Evolutionary conservation across 2,113 vertebrate genomes (phyloP).

Genomic region (Sus scrofa): DNA sequence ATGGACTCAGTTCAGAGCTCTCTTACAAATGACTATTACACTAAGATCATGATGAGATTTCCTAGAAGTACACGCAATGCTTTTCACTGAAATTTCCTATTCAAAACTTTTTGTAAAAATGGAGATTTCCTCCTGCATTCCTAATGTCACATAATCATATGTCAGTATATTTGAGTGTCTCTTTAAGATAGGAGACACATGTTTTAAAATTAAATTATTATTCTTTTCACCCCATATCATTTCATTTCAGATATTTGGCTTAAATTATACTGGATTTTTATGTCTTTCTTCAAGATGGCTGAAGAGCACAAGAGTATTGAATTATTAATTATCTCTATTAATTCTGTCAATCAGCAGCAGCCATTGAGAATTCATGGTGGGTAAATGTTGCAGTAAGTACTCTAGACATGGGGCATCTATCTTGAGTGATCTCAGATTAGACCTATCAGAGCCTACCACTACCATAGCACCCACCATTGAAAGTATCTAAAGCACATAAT

Average conservation of each 20-base stretch:
- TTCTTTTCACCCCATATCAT: neutral
- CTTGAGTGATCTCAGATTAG: neutral
- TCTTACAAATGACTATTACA: conserved; percentile 67
- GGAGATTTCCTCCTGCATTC: neutral
- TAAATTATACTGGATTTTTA: neutral
- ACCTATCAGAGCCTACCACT: neutral
- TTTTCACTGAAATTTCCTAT: conserved; percentile 65
- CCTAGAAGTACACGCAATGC: conserved; percentile 66
- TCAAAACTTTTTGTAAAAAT: conserved; percentile 52
- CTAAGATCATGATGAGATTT: conserved; percentile 78
- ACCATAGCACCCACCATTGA: too few relatives aligned
- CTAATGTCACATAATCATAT: neutral
- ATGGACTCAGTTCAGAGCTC: conserved; percentile 31
- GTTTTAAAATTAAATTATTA: conserved; percentile 37
- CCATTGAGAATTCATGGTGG: neutral
- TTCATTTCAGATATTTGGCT: conserved; percentile 16
- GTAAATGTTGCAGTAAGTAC: neutral
- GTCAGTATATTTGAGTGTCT: neutral
- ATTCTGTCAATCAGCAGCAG: neutral
- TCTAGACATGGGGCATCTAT: neutral
- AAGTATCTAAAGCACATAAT: neutral
- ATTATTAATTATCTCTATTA: conserved; percentile 32
- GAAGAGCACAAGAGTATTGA: neutral
- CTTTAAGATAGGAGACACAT: neutral
- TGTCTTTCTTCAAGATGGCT: neutral